Conservation (phyloP, 2,888 invertebrate genomes). For the Drosophila cognata region DNA sequence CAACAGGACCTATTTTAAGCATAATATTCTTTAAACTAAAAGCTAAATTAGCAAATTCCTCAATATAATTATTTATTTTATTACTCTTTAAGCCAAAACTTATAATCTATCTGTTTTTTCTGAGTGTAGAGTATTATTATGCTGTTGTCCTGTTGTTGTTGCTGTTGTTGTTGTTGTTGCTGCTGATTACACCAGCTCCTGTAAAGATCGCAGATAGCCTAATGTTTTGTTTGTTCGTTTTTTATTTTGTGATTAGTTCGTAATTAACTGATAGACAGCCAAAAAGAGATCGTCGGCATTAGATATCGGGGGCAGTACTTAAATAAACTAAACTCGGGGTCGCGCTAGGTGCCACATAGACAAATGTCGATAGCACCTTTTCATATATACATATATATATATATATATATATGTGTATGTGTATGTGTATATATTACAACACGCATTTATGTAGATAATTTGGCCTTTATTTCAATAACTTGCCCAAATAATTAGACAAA, state of each 20-base stretch:
- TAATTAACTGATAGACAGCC: slow-evolving; percentile 57
- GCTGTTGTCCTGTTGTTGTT: slow-evolving; percentile 12
- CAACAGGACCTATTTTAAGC: neutral
- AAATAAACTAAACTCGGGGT: slow-evolving; percentile 36
- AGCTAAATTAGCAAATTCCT: neutral
- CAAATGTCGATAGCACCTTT: slow-evolving; percentile 73
- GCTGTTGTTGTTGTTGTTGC: slow-evolving; percentile 7
- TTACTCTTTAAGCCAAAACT: neutral
- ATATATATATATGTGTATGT: too few species aligned
- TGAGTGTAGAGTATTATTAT: slow-evolving; percentile 26
- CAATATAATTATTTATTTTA: neutral
- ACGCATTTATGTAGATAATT: neutral
- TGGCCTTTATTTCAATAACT: slow-evolving; percentile 56
- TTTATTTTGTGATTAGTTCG: slow-evolving; percentile 68
- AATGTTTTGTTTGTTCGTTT: slow-evolving; percentile 67
- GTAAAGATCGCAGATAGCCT: slow-evolving; percentile 71
- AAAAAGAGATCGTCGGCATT: slow-evolving; percentile 43
- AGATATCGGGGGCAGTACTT: slow-evolving; percentile 32
- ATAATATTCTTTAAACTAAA: neutral
- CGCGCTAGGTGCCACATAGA: slow-evolving; percentile 67
- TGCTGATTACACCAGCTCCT: slow-evolving; percentile 40
- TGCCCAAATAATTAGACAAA: slow-evolving; percentile 60
- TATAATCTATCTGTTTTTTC: neutral
- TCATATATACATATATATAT: neutral
- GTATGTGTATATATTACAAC: neutral